Base-by-base conservation (phyloP, 2,113 vertebrate genomes). In the Gopherus evgoodei region DNA sequence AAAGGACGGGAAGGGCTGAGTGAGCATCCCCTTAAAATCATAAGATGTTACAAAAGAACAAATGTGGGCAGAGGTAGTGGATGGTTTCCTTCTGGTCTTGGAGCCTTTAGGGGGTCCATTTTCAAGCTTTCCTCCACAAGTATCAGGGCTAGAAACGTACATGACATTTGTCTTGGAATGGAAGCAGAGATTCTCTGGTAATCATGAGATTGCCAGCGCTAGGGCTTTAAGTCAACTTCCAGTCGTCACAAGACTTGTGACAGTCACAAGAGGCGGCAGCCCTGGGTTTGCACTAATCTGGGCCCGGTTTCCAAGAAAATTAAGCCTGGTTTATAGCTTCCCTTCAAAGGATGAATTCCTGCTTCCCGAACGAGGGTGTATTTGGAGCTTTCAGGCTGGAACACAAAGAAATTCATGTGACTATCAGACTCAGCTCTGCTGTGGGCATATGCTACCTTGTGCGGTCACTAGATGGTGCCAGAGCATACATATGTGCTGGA, bases 21-120 rank as follows among this genome's bases (percentile, higher is more conserved):
- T 75, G 27, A 69, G 1, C 76, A 91, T 19, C 47, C 6, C 22
- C 59, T 1, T 12, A 2, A 83, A 85, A 4, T 2, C 8, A 5
- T 82, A 25, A 13, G 27, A 78, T 25, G 35, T 85, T 81, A 80
- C 69, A 6, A 65, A 65, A 3, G 65, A 54, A 76, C 24, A 22
- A 24, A 75, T 12, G 11, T 42, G 72, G 62, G 31, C 2, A 4
- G 62, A 35, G 7, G 62, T 8, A 8, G 3, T n/a, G 16, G 14
- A 65, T 35, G 4, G 16, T 65, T 65, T 31, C 31, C 62, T 69
- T 69, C 62, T 69, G 62, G 35, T 35, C 31, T 62, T 31, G 59
- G 12, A 62, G 27, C 0, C 29, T 54, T 75, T 57, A 44, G 4
- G 38, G 4, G 0, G 3, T 0, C 50, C 85, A 1, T 54, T 85